Conservation (phyloP, 1,140 invertebrate genomes). For the Dysdera silvatica region DNA sequence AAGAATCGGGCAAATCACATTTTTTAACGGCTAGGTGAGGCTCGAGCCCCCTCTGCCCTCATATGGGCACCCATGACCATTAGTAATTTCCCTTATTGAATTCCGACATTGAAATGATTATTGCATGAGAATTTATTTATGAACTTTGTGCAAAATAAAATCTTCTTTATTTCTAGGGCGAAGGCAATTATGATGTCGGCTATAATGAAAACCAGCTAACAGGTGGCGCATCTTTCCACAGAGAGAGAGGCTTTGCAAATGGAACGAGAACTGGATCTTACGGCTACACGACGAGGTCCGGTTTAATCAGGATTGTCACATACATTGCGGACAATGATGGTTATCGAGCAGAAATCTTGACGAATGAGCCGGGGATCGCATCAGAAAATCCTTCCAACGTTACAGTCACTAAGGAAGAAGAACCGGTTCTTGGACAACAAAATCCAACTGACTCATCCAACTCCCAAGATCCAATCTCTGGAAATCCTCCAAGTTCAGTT, state of each 20-base stretch:
- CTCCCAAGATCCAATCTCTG: too few relatives aligned
- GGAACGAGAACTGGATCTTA: constrained; percentile 25
- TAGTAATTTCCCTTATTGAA: too few relatives aligned
- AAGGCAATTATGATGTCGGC: constrained; percentile 31
- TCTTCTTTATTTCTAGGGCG: background rate
- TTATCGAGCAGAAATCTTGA: constrained; percentile 25
- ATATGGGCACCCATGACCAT: too few relatives aligned
- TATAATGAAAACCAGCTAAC: constrained; percentile 32
- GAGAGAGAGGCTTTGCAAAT: constrained; percentile 20
- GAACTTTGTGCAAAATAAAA: too few relatives aligned
- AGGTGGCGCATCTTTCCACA: constrained; percentile 17
- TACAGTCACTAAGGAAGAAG: constrained; percentile 12
- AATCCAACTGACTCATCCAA: background rate
- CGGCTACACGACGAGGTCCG: constrained; percentile 23
- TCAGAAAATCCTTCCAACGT: constrained; percentile 8
- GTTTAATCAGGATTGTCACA: constrained; percentile 25
- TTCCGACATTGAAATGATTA: too few relatives aligned
- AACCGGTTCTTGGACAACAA: constrained; percentile 4
- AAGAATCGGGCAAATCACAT: too few relatives aligned
- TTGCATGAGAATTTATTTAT: too few relatives aligned
- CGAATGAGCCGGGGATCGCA: constrained; percentile 26
- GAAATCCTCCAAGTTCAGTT: background rate
- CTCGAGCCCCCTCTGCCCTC: too few relatives aligned
- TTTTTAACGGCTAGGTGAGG: too few relatives aligned
- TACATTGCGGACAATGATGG: constrained; percentile 31